Base-by-base conservation (phyloP, 2,113 vertebrate genomes). In the Cyanocitta stelleri region DNA sequence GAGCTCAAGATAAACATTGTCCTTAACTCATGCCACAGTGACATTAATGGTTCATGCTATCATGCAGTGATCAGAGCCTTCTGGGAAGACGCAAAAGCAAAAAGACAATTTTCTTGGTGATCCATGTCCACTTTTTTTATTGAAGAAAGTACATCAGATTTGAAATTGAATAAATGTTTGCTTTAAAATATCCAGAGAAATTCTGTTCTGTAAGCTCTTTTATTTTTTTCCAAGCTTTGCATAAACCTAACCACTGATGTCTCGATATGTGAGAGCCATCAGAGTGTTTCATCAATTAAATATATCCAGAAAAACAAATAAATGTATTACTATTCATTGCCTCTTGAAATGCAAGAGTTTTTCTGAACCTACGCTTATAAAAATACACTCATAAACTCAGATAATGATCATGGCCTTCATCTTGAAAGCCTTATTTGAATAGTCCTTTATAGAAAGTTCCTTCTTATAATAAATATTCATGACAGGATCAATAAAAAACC, bases 11-110 rank as follows among this genome's bases (percentile, higher is more conserved):
- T 58, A 93, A 91, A 86, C 44, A 20, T 13, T 72, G 46, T 58
- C 66, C 58, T 96, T 91, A 94, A 85, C 72, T 97, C 55, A 78
- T 64, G 67, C 52, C 51, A 48, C 56, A n/a, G 58, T 88, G 85
- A 80, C 76, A 86, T 67, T 93, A 78, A 95, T 88, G 63, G 44
- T 37, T 94, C 48, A 39, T 88, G 77, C 68, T 81, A 86, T 62
- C 78, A 76, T 7, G 2, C 32, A 66, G 52, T 61, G 56, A 88
- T 77, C 82, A 93, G 79, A 92, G 18, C 49, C 32, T 64, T 69
- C 59, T 73, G 72, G 73, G 75, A 94, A 91, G 64, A 63, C 37
- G 71, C 3, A 78, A 69, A 55, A 1, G 0, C 33, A 68, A 68
- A 90, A 37, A 58, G 49, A 41, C 37, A 55, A 87, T 76, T 83